Evolutionary conservation across 2,888 invertebrate species (phyloP).

Genomic region (Ashinkailepas kermadecensis): DNA sequence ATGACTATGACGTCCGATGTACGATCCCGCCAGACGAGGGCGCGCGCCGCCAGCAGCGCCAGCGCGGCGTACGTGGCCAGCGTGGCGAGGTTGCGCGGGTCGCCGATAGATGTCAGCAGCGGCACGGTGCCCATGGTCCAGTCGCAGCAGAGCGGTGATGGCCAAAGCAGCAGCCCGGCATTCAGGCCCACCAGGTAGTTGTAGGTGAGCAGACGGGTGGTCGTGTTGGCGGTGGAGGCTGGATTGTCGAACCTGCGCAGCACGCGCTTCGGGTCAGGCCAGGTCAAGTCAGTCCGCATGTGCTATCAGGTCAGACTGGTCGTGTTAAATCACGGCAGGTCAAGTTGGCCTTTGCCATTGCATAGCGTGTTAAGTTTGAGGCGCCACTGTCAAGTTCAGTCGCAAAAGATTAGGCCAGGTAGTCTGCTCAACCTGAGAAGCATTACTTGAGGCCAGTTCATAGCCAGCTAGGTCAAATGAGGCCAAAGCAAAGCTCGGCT

Average conservation of each 20-base stretch:
- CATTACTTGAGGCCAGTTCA: too few species aligned
- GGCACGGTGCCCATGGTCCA: slow-evolving; percentile 98
- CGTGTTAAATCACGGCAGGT: too few species aligned
- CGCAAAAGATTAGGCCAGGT: too few species aligned
- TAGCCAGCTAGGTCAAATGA: too few species aligned
- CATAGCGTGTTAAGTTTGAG: too few species aligned
- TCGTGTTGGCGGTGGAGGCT: slow-evolving; percentile 77
- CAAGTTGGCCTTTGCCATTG: too few species aligned
- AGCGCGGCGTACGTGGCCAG: slow-evolving; percentile 55
- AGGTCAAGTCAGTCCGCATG: too few species aligned
- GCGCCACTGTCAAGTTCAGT: too few species aligned
- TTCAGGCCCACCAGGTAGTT: slow-evolving; percentile 87
- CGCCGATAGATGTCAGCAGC: slow-evolving; percentile 66
- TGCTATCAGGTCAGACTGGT: too few species aligned
- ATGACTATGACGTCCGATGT: slow-evolving; percentile 35
- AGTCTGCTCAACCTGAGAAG: too few species aligned
- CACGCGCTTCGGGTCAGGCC: too few species aligned
- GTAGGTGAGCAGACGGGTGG: slow-evolving; percentile 80
- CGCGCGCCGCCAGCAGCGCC: slow-evolving; percentile 36
- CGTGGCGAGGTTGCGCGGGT: slow-evolving; percentile 74
- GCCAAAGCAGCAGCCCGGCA: slow-evolving; percentile 79
- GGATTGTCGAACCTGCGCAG: slow-evolving; percentile 83
- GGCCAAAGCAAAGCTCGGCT: too few species aligned
- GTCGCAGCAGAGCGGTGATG: slow-evolving; percentile 83
- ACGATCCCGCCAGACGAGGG: slow-evolving; percentile 29